Conservation (phyloP, 1,140 invertebrate genomes). For the Nixonia krombeini region DNA sequence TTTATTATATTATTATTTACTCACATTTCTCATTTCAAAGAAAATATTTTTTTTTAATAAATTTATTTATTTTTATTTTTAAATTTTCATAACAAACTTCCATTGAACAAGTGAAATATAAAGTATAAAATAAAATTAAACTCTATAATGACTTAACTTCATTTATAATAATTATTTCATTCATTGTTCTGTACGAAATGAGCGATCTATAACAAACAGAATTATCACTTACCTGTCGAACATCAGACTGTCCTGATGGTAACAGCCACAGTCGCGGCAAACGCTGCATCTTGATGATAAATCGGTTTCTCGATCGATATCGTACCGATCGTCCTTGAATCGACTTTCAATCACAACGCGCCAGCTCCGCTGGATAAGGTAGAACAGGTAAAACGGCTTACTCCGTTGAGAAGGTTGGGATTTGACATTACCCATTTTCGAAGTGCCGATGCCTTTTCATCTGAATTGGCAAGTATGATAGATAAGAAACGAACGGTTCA, state of each 20-base stretch:
- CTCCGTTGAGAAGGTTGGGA: conserved; percentile 55
- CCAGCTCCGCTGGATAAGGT: conserved; percentile 81
- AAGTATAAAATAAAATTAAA: too few species aligned
- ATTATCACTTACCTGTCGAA: conserved; percentile 70
- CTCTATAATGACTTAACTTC: too few species aligned
- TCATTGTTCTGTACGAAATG: too few species aligned
- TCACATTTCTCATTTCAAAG: too few species aligned
- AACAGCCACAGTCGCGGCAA: conserved; percentile 59
- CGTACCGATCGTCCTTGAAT: conserved; percentile 42
- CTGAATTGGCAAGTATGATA: background rate
- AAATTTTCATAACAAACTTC: background rate
- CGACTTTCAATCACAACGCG: conserved; percentile 74
- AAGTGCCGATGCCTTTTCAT: conserved; percentile 1
- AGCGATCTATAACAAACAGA: too few species aligned
- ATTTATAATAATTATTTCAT: too few species aligned
- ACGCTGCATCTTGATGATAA: conserved; percentile 62
- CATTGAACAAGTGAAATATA: too few species aligned
- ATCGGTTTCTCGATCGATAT: conserved; percentile 58
- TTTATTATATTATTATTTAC: too few species aligned
- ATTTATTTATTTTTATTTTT: too few species aligned
- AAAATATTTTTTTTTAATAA: too few species aligned
- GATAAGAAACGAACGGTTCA: conserved; percentile 13
- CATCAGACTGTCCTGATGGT: conserved; percentile 61
- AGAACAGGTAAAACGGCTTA: conserved; percentile 76
- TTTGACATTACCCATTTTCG: conserved; percentile 61